Evolutionary conservation across 2,888 invertebrate genomes (phyloP).

Genomic region (Aspidapion aeneum): DNA sequence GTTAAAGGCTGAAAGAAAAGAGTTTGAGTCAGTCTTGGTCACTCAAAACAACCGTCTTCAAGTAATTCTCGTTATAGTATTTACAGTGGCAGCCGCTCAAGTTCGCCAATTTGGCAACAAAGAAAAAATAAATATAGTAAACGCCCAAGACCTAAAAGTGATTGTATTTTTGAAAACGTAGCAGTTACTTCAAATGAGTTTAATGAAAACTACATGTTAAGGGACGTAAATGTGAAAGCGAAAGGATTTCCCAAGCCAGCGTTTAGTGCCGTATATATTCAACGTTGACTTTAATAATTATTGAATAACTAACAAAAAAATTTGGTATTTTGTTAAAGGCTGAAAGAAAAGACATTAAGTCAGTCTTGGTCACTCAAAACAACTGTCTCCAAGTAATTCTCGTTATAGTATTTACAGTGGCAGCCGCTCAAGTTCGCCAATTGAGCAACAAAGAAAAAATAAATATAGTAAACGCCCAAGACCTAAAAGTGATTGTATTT

Average conservation of each 20-base stretch:
- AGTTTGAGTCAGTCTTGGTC: no score
- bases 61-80: no score
- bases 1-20: no score
- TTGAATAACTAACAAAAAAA: no score
- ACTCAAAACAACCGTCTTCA: no score
- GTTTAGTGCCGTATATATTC: conserved; percentile 46
- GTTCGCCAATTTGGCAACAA: not conserved
- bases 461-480: conserved; percentile 17
- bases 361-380: not conserved
- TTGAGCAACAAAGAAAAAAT: conserved; percentile 2
- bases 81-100: no score
- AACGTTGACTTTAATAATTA: no score
- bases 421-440: not conserved
- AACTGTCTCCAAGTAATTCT: not conserved
- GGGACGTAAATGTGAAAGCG: conserved; percentile 41
- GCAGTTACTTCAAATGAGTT: conserved; percentile 37
- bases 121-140: conserved; percentile 3
- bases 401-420: not conserved
- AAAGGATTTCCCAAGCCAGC: conserved; percentile 45
- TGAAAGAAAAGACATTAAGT: no score
- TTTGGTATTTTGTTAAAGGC: no score
- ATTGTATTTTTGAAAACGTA: conserved; percentile 45
- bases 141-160: conserved; percentile 34
- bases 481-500: conserved; percentile 42
- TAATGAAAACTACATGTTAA: conserved; percentile 27